phyloP scores from a whole-genome alignment of 2,113 vertebrate species.

The Anarhynchus alexandrinus region DNA sequence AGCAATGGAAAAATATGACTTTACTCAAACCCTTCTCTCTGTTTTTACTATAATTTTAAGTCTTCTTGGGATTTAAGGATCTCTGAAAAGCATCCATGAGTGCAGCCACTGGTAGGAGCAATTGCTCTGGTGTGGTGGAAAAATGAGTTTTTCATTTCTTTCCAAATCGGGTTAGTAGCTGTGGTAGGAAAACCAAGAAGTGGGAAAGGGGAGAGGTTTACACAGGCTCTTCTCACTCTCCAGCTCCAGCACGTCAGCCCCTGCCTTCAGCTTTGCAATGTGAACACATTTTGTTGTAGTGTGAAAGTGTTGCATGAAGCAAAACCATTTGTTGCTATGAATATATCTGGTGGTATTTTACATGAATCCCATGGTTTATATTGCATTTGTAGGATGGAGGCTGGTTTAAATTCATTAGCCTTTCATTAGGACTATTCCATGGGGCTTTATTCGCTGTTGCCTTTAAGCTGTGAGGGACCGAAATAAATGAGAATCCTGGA shows the following conservation, averaged over 20 bases:
- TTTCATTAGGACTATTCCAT: background rate
- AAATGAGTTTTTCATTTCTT: background rate
- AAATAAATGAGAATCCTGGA: constrained; percentile 4
- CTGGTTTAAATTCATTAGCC: background rate
- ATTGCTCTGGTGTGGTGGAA: background rate
- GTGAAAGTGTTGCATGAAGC: background rate
- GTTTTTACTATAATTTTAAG: background rate
- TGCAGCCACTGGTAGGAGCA: background rate
- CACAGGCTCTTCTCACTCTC: background rate
- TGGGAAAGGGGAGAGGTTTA: background rate
- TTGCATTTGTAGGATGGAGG: background rate
- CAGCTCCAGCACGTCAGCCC: accelerated
- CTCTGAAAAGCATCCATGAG: background rate
- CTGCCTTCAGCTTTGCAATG: background rate
- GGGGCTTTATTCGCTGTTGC: background rate
- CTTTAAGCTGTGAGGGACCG: background rate
- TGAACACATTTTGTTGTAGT: background rate
- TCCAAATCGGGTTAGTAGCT: background rate
- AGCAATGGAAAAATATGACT: background rate
- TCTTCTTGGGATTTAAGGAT: background rate
- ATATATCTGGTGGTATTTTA: background rate
- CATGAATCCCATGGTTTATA: background rate
- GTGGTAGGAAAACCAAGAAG: background rate
- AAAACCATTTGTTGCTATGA: background rate
- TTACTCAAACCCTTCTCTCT: background rate